Evolutionary conservation across 2,113 vertebrate genomes (phyloP).

Genomic region (Meles meles): DNA sequence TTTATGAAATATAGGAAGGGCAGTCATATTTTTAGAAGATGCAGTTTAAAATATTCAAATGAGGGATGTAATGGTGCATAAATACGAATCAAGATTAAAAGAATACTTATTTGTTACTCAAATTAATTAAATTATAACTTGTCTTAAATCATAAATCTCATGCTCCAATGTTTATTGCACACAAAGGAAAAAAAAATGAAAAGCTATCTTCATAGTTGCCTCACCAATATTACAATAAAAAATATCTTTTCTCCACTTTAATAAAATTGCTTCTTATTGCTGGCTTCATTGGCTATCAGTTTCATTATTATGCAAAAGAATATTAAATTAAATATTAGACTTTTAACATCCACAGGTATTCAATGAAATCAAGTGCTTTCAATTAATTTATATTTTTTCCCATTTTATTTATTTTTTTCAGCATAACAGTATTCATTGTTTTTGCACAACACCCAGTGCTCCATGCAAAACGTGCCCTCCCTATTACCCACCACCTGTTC

Average conservation of each 20-base stretch:
- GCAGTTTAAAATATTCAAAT: neutral
- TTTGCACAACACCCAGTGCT: too few species aligned
- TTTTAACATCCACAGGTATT: slow-evolving; percentile 11
- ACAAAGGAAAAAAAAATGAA: neutral
- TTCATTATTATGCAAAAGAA: neutral
- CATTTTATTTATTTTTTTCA: too few species aligned
- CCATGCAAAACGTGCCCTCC: too few species aligned
- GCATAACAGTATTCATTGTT: too few species aligned
- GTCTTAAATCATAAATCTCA: neutral
- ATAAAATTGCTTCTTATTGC: neutral
- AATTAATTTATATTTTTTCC: slow-evolving; percentile 50
- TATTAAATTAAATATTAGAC: neutral
- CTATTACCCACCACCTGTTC: too few species aligned
- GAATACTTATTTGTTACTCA: neutral
- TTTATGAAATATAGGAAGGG: neutral
- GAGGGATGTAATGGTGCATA: neutral
- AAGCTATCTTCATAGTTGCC: neutral
- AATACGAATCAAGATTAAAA: neutral
- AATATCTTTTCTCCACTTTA: slow-evolving; percentile 37
- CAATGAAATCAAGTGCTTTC: neutral
- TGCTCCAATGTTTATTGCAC: neutral
- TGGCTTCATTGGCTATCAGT: neutral
- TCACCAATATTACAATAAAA: neutral
- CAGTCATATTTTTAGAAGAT: neutral
- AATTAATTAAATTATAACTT: neutral